These are phyloP conservation scores for Cheilosia grossa DNA, from an alignment of 2,888 invertebrate genomes.

Conservation along the genomic window DNA sequence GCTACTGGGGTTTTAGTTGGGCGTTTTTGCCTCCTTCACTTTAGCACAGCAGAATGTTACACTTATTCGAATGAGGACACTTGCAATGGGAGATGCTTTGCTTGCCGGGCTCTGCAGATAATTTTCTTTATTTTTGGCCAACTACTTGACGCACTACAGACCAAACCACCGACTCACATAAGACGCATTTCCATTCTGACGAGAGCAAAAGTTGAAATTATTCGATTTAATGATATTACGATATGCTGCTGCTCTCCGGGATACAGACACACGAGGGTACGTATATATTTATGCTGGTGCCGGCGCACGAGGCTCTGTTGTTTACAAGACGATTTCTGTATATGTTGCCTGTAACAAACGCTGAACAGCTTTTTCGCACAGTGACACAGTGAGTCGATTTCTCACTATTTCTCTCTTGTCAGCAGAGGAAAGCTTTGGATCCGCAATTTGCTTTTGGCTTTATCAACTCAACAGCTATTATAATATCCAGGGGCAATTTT, in stretches of 20 bases:
- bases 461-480: not conserved
- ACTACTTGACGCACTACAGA: constrained; percentile 36
- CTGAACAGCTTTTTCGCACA: constrained; percentile 12
- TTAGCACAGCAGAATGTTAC: constrained; percentile 1
- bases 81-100: constrained; percentile 4
- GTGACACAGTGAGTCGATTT: constrained; percentile 53
- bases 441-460: not conserved
- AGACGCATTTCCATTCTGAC: constrained; percentile 70
- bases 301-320: constrained; percentile 70
- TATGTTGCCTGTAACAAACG: constrained; percentile 33
- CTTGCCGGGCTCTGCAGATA: constrained; percentile 9
- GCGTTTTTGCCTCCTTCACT: constrained; percentile 20
- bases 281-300: constrained; percentile 56
- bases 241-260: constrained; percentile 50
- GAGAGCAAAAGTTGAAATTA: constrained; percentile 70
- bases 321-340: constrained; percentile 54
- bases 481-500: constrained; percentile 26
- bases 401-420: constrained; percentile 30
- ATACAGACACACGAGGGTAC: constrained; percentile 51
- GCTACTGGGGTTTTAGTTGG: constrained; percentile 50
- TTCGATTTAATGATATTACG: constrained; percentile 65
- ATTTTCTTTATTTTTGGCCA: not conserved
- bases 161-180: constrained; percentile 54
- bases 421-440: constrained; percentile 11
- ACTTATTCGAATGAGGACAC: constrained; percentile 27